Conservation (phyloP, 2,888 invertebrate species). For the Tenthredo notha region DNA sequence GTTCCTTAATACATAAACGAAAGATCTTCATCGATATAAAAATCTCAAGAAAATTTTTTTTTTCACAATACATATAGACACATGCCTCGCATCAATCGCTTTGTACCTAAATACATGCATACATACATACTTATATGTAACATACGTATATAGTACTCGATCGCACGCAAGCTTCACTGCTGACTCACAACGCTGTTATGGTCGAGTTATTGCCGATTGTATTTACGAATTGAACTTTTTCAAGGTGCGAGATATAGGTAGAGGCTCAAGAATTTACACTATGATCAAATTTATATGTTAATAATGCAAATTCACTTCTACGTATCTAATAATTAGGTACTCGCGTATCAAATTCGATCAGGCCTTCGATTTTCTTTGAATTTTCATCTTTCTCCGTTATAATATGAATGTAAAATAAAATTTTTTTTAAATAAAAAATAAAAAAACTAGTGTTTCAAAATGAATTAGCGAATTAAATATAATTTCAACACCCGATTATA, state of each 20-base stretch:
- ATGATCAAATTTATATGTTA: background rate
- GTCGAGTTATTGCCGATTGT: slow-evolving; percentile 44
- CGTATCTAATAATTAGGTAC: background rate
- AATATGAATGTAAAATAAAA: background rate
- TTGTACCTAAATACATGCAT: background rate
- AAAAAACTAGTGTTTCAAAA: background rate
- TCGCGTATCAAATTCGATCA: background rate
- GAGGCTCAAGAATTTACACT: background rate
- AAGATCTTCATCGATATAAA: background rate
- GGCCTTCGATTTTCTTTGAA: background rate
- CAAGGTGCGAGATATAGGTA: background rate
- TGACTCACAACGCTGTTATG: slow-evolving; percentile 33
- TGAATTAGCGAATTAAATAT: background rate
- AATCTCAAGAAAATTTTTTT: background rate
- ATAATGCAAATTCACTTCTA: background rate
- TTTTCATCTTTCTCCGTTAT: background rate
- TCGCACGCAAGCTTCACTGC: background rate
- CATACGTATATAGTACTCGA: background rate
- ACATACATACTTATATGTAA: background rate
- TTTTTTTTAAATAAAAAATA: background rate
- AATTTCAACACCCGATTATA: background rate
- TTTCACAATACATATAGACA: background rate
- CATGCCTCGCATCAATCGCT: background rate
- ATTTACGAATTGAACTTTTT: slow-evolving; percentile 28
- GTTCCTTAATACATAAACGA: background rate